phyloP scores from a whole-genome alignment of 2,888 invertebrate genomes.

The Lordiphosa fenestrarum region DNA sequence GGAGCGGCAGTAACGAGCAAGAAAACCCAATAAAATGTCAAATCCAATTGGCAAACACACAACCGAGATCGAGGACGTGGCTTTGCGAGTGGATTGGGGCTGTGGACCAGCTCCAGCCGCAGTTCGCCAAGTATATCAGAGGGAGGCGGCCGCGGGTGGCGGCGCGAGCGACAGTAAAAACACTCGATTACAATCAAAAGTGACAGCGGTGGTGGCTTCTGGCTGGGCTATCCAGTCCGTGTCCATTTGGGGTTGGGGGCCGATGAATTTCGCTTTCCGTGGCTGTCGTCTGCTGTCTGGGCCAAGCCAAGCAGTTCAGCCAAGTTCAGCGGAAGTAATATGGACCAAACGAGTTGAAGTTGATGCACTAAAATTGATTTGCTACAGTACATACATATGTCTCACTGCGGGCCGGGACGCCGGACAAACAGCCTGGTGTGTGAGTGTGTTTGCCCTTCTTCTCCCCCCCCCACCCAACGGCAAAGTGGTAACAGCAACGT shows the following conservation, averaged over 20 bases:
- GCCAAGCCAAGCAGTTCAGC: constrained; percentile 37
- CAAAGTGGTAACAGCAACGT: constrained; percentile 26
- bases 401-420: constrained; percentile 35
- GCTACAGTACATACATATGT: constrained; percentile 67
- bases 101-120: constrained; percentile 34
- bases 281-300: constrained; percentile 7
- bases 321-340: constrained; percentile 59
- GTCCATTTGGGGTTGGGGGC: not conserved
- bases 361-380: constrained; percentile 59
- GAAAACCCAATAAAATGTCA: constrained; percentile 74
- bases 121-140: constrained; percentile 64
- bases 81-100: constrained; percentile 9
- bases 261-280: constrained; percentile 14
- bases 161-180: constrained; percentile 44
- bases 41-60: constrained; percentile 70
- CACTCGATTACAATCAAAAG: constrained; percentile 72
- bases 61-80: constrained; percentile 7
- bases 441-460: not conserved
- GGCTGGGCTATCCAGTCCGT: constrained; percentile 1
- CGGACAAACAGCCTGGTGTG: constrained; percentile 8
- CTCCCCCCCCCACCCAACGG: not conserved
- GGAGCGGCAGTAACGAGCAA: constrained; percentile 67
- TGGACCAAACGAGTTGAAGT: constrained; percentile 43
- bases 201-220: constrained; percentile 45
- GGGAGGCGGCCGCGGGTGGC: constrained; percentile 13